Evolutionary conservation across 2,797 vertebrate species (phyloP).

Genomic region (Australoheros facetus): DNA sequence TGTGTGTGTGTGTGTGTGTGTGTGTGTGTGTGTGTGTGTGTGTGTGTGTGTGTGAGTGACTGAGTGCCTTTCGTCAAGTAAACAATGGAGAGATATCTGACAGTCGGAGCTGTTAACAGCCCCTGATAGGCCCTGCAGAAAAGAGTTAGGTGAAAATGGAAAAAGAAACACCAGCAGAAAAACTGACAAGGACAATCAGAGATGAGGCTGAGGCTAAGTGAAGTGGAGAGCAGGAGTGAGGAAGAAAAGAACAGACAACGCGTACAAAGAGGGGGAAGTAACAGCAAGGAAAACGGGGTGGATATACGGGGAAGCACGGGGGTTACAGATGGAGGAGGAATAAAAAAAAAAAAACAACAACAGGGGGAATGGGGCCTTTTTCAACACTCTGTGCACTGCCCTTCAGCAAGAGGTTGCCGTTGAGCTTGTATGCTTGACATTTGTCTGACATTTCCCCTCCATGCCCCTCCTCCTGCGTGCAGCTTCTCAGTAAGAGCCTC

Average conservation of each 20-base stretch:
- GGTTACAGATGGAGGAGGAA: slow-evolving; percentile 7
- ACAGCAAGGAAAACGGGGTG: slow-evolving; percentile 1
- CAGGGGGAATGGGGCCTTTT: slow-evolving; percentile 31
- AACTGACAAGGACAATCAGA: slow-evolving; percentile 62
- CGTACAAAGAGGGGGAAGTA: slow-evolving; percentile 14
- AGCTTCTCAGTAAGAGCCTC: slow-evolving; percentile 52
- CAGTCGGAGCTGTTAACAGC: slow-evolving; percentile 70
- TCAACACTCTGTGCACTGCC: slow-evolving; percentile 21
- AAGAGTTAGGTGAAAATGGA: slow-evolving; percentile 60
- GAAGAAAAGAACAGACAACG: slow-evolving; percentile 35
- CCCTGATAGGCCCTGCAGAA: slow-evolving; percentile 66
- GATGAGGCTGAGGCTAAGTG: slow-evolving; percentile 40
- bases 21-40: neutral
- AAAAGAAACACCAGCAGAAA: slow-evolving; percentile 62
- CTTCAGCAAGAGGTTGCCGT: slow-evolving; percentile 55
- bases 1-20: slow-evolving; percentile 54
- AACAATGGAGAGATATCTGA: slow-evolving; percentile 69
- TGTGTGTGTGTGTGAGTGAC: slow-evolving; percentile 38
- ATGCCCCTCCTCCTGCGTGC: slow-evolving; percentile 47
- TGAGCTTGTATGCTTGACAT: slow-evolving; percentile 83
- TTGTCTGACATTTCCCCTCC: slow-evolving; percentile 83
- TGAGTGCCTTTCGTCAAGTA: slow-evolving; percentile 60
- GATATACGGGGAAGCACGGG: slow-evolving; percentile 26
- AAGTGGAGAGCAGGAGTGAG: slow-evolving; percentile 27
- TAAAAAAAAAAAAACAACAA: slow-evolving; percentile 41